These are phyloP conservation scores for Syndactyla subalaris DNA, from an alignment of 2,797 vertebrate species.

Conservation along the genomic window DNA sequence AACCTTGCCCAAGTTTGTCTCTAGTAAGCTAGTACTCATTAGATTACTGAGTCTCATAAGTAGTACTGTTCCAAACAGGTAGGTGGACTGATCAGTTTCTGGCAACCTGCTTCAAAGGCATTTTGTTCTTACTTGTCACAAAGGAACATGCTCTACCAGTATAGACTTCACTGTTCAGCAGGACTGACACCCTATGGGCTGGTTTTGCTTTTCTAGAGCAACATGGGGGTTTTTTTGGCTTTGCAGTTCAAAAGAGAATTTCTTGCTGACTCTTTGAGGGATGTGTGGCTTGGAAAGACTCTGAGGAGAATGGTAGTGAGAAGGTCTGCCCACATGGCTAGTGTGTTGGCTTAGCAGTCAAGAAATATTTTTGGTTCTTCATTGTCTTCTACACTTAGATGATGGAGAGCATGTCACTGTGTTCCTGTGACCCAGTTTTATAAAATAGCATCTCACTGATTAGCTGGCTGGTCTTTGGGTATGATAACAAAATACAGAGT, in stretches of 20 bases:
- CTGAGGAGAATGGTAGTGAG: background rate
- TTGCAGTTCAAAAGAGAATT: background rate
- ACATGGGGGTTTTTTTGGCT: background rate
- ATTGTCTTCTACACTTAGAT: background rate
- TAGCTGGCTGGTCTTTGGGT: background rate
- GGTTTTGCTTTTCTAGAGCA: background rate
- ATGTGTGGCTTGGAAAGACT: background rate
- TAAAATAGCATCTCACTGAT: background rate
- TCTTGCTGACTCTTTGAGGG: background rate
- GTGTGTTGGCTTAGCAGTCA: background rate
- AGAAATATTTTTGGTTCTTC: background rate
- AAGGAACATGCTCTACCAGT: background rate
- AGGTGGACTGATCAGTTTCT: background rate
- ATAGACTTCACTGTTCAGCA: background rate
- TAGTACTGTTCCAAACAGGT: background rate
- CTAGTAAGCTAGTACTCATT: background rate
- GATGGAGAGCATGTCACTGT: background rate
- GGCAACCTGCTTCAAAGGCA: conserved; percentile 19
- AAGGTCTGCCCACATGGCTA: background rate
- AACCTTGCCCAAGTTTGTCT: background rate
- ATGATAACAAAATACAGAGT: background rate
- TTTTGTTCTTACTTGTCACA: background rate
- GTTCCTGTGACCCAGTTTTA: background rate
- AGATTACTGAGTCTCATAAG: background rate
- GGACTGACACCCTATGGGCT: background rate